Evolutionary conservation across 2,888 invertebrate genomes (phyloP), one percentile per base, ranked within the genome.

Genomic region (Patella ulyssiponensis): DNA sequence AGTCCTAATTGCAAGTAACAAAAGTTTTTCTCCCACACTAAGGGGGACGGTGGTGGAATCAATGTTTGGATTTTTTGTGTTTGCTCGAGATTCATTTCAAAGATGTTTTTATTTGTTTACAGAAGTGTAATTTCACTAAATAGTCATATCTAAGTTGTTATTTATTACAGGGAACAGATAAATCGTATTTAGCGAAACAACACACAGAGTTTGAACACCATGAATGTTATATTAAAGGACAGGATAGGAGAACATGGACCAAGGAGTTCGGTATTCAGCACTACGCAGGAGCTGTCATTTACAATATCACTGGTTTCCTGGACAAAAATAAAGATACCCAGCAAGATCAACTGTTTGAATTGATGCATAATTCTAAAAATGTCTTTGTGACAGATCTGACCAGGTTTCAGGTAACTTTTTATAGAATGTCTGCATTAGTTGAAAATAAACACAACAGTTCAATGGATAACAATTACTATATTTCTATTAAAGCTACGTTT

Each of bases 291-390:
- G 81, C 82, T 17, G 88, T 89, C 72, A 83, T 85, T 17, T 89
- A 89, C 80, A 83, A 78, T 9, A 86, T 80, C 2, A 81, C 84
- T 20, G 89, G 88, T 17, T 88, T 89, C 75, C 85, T 89, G 27
- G 88, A 89, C 78, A 89, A 89, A 80, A 89, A 89, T 79, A 89
- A 89, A 77, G 89, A 89, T 78, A 86, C 87, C 11, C 89, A 88
- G 77, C 89, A 89, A 75, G 89, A 89, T 73, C 86, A 87, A 64
- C 83, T 89, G 77, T 88, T 88, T 87, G 89, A 89, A 73, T 81
- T 89, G 72, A 88, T 89, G 88, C 83, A 88, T 51, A 84, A 84
- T 75, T 86, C 88, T n/a, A 84, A 79, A 51, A 89, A 88, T 79
- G 80, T 81, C 14, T 88, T 88, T 81, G 86, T 88, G 4, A 80